Conservation (phyloP, 1,140 invertebrate genomes). For the Pemphigus obesinymphae region DNA sequence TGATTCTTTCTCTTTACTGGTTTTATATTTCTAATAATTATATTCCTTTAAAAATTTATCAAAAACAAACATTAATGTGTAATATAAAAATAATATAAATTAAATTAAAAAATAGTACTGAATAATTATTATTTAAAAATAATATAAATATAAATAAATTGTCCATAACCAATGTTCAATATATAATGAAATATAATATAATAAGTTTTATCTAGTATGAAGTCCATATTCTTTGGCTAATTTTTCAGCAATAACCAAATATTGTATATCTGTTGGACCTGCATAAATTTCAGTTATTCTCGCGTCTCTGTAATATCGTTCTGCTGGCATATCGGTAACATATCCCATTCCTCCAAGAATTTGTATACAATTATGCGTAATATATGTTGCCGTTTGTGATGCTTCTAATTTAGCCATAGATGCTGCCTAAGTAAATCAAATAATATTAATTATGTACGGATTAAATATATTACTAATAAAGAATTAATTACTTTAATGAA, state of each 20-base stretch:
- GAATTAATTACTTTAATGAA: constrained; percentile 56
- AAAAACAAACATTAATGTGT: too few relatives aligned
- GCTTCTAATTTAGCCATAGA: constrained; percentile 62
- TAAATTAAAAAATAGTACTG: too few relatives aligned
- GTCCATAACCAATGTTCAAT: neutral
- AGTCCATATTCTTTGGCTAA: constrained; percentile 47
- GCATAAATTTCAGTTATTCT: constrained; percentile 52
- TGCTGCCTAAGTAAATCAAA: constrained; percentile 52
- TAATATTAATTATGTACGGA: neutral
- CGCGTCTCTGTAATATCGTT: constrained; percentile 56
- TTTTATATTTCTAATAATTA: too few relatives aligned
- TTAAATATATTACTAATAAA: neutral
- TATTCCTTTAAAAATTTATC: too few relatives aligned
- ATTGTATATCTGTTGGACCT: constrained; percentile 46
- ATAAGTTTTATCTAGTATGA: constrained; percentile 32
- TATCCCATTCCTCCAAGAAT: constrained; percentile 59
- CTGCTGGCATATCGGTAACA: constrained; percentile 59
- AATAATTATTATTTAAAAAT: too few relatives aligned
- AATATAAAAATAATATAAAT: too few relatives aligned
- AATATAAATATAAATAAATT: neutral
- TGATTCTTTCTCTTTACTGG: too few relatives aligned
- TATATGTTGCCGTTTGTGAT: constrained; percentile 61
- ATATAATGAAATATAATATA: neutral
- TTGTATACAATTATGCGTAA: constrained; percentile 58
- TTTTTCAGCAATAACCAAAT: constrained; percentile 45